phyloP scores from a whole-genome alignment of 2,888 invertebrate genomes.

The Barypeithes pellucidus region DNA sequence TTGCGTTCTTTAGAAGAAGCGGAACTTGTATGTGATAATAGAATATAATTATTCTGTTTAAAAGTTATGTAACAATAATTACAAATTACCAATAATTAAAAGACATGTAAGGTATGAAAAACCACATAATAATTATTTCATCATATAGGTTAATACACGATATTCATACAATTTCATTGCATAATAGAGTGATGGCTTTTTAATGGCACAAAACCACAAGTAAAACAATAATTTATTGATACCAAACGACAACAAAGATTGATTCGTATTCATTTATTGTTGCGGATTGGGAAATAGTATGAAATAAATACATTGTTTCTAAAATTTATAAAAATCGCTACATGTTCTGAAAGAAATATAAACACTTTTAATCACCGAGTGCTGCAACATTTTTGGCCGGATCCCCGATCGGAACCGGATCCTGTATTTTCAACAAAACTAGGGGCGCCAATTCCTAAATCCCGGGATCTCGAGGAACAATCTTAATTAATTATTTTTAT shows the following conservation, averaged over 20 bases:
- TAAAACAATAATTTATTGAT: background rate
- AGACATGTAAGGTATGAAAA: background rate
- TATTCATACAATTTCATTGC: constrained; percentile 4
- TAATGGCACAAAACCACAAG: constrained; percentile 15
- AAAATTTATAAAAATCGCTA: too few species aligned
- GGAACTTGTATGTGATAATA: background rate
- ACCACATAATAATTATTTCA: constrained; percentile 13
- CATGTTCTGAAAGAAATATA: background rate
- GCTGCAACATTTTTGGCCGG: too few species aligned
- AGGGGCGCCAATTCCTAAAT: too few species aligned
- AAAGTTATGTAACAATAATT: constrained; percentile 4
- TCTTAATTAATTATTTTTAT: too few species aligned
- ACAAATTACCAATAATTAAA: constrained; percentile 1
- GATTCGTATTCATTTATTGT: too few species aligned
- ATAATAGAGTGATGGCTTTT: constrained; percentile 25
- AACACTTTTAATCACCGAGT: too few species aligned
- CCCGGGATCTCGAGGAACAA: too few species aligned
- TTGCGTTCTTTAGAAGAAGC: background rate
- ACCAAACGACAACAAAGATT: background rate
- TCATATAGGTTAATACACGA: constrained; percentile 14
- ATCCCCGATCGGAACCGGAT: too few species aligned
- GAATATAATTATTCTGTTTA: background rate
- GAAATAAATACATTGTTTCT: too few species aligned
- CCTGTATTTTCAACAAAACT: too few species aligned
- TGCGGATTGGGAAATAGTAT: too few species aligned